These are phyloP conservation scores for Gisinianus flammeolus DNA, from an alignment of 2,888 invertebrate species.

Conservation along the genomic window DNA sequence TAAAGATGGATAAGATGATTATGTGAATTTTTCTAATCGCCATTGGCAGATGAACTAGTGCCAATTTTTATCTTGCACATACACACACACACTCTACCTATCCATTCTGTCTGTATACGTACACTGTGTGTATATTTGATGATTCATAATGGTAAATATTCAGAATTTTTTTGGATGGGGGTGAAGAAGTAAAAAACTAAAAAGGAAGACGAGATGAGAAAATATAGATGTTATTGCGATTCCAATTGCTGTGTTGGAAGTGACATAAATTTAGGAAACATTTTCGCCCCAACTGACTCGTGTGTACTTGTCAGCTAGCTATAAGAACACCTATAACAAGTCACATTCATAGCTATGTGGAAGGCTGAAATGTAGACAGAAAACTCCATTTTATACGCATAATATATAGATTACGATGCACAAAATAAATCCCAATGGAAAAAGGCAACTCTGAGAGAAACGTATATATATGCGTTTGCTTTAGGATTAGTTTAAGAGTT, in stretches of 20 bases:
- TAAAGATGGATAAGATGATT: background rate
- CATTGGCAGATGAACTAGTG: background rate
- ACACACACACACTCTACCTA: background rate
- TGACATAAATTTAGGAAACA: slow-evolving; percentile 39
- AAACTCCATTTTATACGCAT: too few relatives aligned
- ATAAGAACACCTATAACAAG: too few relatives aligned
- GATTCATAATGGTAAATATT: slow-evolving; percentile 1
- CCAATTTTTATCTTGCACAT: slow-evolving; percentile 5
- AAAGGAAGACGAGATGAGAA: background rate
- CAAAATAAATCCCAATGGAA: slow-evolving; percentile 24
- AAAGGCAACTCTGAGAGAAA: slow-evolving; percentile 7
- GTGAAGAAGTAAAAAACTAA: background rate
- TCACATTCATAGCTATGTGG: too few relatives aligned
- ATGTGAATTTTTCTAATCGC: background rate
- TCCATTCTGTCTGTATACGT: background rate
- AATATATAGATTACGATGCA: background rate
- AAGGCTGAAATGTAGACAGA: too few relatives aligned
- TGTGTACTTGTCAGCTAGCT: background rate
- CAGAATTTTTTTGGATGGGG: background rate
- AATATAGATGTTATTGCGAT: background rate
- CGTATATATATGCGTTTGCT: background rate
- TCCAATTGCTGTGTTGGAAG: slow-evolving; percentile 26
- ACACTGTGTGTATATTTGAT: background rate
- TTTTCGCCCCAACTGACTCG: slow-evolving; percentile 38
- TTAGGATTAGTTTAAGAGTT: background rate